Evolutionary conservation across 2,888 invertebrate species (phyloP), one percentile per base, ranked within the genome.

Genomic region (Helleia helle): DNA sequence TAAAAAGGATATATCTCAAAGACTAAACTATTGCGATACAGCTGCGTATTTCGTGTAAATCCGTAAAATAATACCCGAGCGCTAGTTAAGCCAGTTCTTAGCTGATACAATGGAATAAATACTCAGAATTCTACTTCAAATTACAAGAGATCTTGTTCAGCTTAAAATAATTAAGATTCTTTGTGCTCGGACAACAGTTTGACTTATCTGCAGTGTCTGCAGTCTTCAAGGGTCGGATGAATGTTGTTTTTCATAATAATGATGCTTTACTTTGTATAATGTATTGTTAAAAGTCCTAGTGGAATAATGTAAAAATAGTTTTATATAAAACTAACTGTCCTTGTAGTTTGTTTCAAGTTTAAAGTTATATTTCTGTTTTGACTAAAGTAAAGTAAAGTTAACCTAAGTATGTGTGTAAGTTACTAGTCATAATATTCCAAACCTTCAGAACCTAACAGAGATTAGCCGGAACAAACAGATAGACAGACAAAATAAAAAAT

Each of bases 81-180:
- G 62, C 63, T 62, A 59, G 65, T 65, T 66, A 65, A 74, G 65
- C 66, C 58, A 47, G 58, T 62, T 62, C 54, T 60, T 60, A 60
- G 70, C 70, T 76, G 71, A 71, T 71, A 72, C 70, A 79, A 75
- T 79, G 74, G 74, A 76, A 77, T 75, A 72, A 74, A 70, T 66
- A 62, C 58, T 55, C 54, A 58, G 59, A 65, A 70, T 61, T 71
- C 65, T 69, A 71, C 68, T 74, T 74, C 70, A 67, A 76, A 79
- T 76, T 72, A 76, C 70, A 60, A 58, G 57, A 62, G 62, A 67
- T 68, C 69, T 68, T 59, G 65, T 66, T 68, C 66, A 63, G 73
- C 71, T 80, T 74, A 71, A 80, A 77, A 74, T 76, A 79, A 81
- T 81, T 81, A 80, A 76, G 68, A 73, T 70, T 71, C 71, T 75